Percentiles rank a stretch among this genome's conserved stretches.
These are phyloP conservation scores for Nesometra sesokonis DNA, from an alignment of 35 echinoderm and acorn worm species.

Conservation along the genomic window DNA sequence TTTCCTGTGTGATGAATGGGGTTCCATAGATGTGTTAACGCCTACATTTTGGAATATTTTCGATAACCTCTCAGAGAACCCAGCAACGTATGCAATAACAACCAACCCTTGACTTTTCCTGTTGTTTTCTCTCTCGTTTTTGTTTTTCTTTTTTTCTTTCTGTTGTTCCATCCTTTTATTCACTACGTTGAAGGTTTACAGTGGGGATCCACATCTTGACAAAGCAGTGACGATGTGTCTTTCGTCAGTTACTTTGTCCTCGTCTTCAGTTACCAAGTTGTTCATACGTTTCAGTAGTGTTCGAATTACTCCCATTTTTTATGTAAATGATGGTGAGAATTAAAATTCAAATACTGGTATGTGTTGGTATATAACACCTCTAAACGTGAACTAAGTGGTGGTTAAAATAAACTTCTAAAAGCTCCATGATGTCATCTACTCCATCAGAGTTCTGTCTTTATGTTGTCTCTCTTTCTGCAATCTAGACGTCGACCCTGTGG, in stretches of 20 bases:
- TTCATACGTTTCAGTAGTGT: slow-evolving; percentile 14
- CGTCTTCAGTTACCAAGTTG: background rate
- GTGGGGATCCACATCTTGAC: background rate
- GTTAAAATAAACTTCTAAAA: too few species aligned
- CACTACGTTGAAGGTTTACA: background rate
- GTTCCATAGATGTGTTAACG: too few species aligned
- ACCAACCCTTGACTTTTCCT: background rate
- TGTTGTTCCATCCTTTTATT: too few species aligned
- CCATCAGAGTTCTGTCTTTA: too few species aligned
- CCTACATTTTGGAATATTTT: background rate
- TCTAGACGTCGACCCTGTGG: too few species aligned
- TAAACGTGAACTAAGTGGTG: too few species aligned
- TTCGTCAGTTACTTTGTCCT: background rate
- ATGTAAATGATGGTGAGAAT: slow-evolving; percentile 2
- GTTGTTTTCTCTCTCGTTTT: background rate
- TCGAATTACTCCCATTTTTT: slow-evolving; percentile 9
- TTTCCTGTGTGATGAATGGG: too few species aligned
- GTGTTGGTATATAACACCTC: too few species aligned
- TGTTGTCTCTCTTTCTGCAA: too few species aligned
- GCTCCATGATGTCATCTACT: too few species aligned
- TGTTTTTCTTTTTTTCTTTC: background rate
- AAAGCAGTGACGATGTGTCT: background rate
- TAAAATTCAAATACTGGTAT: slow-evolving; percentile 11
- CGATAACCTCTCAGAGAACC: background rate
- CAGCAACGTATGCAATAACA: background rate